Evolutionary conservation across 92 coral and sea anemone species (phyloP).

Genomic region (Montipora capitata): DNA sequence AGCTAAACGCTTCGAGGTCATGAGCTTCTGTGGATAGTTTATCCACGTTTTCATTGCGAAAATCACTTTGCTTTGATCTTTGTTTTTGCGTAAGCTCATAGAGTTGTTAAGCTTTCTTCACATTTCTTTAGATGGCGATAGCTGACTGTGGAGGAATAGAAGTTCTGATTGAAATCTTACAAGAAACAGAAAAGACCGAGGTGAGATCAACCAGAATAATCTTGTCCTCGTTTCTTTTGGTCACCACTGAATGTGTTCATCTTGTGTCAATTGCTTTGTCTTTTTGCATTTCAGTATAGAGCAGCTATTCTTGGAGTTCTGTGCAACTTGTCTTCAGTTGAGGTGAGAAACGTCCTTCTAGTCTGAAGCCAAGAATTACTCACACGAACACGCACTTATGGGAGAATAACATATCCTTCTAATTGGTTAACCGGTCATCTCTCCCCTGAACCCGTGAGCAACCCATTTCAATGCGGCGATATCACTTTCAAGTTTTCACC

Average conservation of each 20-base stretch:
- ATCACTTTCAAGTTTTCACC: no score
- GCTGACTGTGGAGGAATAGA: slow-evolving; percentile 96
- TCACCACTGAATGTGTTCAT: no score
- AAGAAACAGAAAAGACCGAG: slow-evolving; percentile 89
- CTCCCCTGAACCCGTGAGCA: no score
- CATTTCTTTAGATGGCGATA: slow-evolving; percentile 75
- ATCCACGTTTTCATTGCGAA: no score
- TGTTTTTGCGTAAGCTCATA: background rate
- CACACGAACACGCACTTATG: no score
- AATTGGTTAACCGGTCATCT: no score
- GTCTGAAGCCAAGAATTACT: background rate
- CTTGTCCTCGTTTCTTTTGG: background rate
- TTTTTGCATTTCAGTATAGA: slow-evolving; percentile 78
- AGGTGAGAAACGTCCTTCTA: slow-evolving; percentile 57
- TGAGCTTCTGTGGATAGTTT: no score
- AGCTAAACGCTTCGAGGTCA: no score
- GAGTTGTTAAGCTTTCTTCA: background rate
- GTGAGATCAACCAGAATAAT: slow-evolving; percentile 24
- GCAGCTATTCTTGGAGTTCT: slow-evolving; percentile 84
- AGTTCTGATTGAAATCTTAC: slow-evolving; percentile 87
- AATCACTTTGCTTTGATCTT: no score
- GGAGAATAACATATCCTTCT: no score
- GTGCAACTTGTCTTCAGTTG: slow-evolving; percentile 90
- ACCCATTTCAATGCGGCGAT: no score
- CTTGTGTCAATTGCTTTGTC: background rate